These are phyloP conservation scores for Catharus ustulatus DNA, from an alignment of 2,797 vertebrate species.

Conservation along the genomic window DNA sequence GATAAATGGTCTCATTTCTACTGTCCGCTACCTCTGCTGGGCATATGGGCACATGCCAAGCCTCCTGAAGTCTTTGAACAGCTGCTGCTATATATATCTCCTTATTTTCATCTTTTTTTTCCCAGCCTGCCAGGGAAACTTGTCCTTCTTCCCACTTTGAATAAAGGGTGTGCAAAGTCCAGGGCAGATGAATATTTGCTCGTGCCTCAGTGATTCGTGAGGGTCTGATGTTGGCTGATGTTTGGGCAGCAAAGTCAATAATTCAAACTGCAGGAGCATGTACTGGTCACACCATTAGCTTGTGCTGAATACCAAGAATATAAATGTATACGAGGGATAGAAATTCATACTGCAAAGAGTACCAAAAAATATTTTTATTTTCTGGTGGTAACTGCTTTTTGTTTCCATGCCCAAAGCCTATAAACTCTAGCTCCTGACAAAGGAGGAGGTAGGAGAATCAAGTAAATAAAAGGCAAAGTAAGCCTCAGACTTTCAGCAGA, in stretches of 20 bases:
- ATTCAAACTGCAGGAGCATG: not conserved
- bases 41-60: constrained; percentile 15
- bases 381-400: not conserved
- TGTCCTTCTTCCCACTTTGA: not conserved
- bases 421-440: not conserved
- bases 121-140: not conserved
- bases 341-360: not conserved
- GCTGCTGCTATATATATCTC: constrained; percentile 22
- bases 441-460: not conserved
- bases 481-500: not conserved
- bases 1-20: constrained; percentile 12
- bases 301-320: not conserved
- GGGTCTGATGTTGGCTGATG: not conserved
- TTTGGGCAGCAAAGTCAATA: not conserved
- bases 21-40: constrained; percentile 15
- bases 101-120: not conserved
- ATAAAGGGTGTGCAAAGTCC: not conserved
- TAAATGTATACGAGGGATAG: not conserved
- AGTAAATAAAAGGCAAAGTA: not conserved
- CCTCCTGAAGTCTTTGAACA: constrained; percentile 38
- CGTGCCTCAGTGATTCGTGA: not conserved
- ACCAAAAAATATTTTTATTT: not conserved
- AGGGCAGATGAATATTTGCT: not conserved
- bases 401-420: not conserved
- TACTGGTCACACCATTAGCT: not conserved